phyloP scores from a whole-genome alignment of 64 coral and sea anemone genomes.

The Montipora sp. region DNA sequence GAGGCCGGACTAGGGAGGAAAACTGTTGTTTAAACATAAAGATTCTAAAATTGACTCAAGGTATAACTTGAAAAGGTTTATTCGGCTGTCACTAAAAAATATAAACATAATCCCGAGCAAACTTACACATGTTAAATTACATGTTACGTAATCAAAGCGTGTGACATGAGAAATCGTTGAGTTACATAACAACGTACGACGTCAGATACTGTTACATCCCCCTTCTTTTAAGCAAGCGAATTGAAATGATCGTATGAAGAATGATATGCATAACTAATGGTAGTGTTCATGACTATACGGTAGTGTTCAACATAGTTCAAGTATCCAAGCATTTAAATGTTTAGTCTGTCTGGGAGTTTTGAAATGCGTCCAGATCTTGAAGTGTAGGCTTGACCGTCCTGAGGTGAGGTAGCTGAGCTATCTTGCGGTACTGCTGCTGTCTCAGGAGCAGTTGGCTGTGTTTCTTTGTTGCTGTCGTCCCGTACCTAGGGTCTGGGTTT shows the following conservation, averaged over 20 bases:
- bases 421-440: neutral
- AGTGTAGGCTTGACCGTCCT: constrained; percentile 18
- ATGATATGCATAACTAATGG: constrained; percentile 9
- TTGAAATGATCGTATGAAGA: neutral
- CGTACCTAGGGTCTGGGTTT: neutral
- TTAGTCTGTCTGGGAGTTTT: constrained; percentile 37
- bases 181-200: neutral
- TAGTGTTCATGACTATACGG: neutral
- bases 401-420: neutral
- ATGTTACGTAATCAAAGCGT: neutral
- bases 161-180: neutral
- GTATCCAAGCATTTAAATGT: constrained; percentile 25
- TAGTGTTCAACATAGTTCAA: constrained; percentile 21
- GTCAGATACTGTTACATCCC: neutral
- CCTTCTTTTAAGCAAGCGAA: neutral
- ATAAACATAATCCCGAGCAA: neutral
- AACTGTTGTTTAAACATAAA: too few relatives aligned
- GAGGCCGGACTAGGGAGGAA: too few relatives aligned
- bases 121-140: neutral
- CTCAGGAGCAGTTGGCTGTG: constrained; percentile 15
- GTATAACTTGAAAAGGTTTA: neutral
- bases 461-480: constrained; percentile 1
- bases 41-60: neutral
- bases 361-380: constrained; percentile 41
- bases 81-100: neutral